Percentiles rank a stretch among this genome's conserved stretches.
These are phyloP conservation scores for Ctenoplectra terminalis DNA, from an alignment of 1,140 invertebrate genomes.

Conservation along the genomic window DNA sequence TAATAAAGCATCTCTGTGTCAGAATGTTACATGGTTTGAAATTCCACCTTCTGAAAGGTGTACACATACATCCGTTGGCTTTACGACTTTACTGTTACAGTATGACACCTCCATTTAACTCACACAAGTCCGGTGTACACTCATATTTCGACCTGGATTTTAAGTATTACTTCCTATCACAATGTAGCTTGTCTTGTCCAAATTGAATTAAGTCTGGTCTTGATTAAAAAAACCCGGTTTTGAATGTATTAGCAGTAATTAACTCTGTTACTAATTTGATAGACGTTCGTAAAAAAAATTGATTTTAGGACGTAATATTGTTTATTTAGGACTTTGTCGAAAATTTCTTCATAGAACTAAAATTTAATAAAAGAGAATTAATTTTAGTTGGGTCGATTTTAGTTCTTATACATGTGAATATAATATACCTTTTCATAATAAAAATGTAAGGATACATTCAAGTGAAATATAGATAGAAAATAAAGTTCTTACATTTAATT, in stretches of 20 bases:
- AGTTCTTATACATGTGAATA: no score
- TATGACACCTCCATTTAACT: not conserved
- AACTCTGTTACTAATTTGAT: not conserved
- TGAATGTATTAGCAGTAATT: not conserved
- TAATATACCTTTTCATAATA: no score
- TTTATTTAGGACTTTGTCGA: no score
- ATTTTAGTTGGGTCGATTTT: no score
- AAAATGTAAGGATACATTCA: no score
- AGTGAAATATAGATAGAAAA: no score
- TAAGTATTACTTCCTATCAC: not conserved
- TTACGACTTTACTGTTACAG: slow-evolving; percentile 6
- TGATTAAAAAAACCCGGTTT: not conserved
- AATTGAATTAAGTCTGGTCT: not conserved
- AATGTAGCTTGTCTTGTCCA: not conserved
- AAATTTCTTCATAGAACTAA: no score
- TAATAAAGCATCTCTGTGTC: not conserved
- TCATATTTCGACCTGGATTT: not conserved
- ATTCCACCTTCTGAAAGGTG: not conserved
- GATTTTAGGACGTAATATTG: no score
- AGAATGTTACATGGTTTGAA: not conserved
- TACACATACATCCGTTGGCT: not conserved
- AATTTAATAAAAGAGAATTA: no score
- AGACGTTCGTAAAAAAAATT: no score
- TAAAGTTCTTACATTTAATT: no score
- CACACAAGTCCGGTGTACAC: not conserved